phyloP scores from a whole-genome alignment of 2,797 vertebrate genomes.

The Coracias cyanogaster region DNA sequence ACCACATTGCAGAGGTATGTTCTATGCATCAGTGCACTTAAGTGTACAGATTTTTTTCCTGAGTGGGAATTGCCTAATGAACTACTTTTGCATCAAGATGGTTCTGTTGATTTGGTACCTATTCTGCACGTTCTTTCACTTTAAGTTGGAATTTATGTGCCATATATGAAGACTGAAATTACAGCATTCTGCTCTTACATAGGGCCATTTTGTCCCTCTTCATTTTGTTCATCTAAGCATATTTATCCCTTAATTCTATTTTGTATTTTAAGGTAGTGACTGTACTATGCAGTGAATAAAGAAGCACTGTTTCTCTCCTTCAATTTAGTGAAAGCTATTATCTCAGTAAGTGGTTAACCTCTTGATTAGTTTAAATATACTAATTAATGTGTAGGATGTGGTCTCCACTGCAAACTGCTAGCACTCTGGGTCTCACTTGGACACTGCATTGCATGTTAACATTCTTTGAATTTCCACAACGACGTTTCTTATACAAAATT shows the following conservation, averaged over 20 bases:
- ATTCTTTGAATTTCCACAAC: neutral
- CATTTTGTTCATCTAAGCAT: neutral
- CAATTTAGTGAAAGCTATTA: neutral
- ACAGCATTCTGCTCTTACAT: neutral
- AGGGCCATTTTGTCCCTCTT: neutral
- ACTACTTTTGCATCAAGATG: neutral
- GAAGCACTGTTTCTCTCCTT: neutral
- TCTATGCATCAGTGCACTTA: neutral
- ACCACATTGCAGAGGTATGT: neutral
- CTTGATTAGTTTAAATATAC: constrained; percentile 24
- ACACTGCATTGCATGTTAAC: neutral
- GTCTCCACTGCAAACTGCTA: neutral
- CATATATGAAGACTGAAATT: neutral
- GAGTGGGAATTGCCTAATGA: neutral
- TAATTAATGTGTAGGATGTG: neutral
- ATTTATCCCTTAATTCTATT: neutral
- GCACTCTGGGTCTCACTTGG: neutral
- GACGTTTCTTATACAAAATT: neutral
- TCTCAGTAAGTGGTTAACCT: neutral
- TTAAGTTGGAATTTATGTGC: neutral
- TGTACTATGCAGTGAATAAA: neutral
- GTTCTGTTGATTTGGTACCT: neutral
- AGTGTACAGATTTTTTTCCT: neutral
- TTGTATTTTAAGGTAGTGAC: neutral
- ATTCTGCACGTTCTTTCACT: neutral